Evolutionary conservation across 2,797 vertebrate genomes (phyloP), one percentile per base, ranked within the genome.

Genomic region (Leucoraja ocellata): DNA sequence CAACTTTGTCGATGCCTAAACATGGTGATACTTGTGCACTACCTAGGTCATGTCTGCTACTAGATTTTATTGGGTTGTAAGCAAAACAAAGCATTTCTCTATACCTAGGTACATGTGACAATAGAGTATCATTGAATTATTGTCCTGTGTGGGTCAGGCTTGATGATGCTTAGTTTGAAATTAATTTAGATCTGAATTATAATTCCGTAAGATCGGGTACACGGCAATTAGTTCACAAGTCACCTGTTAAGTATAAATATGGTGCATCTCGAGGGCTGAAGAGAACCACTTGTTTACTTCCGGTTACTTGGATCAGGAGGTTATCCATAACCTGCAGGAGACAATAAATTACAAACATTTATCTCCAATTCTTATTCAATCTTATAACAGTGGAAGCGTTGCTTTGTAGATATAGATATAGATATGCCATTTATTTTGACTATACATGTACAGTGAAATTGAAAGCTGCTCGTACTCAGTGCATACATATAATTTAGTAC

Each of bases 271-370:
- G 97, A 94, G 98, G 98, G 95, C 97, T 98, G 94, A 97, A 99
- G 7, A 99, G 95, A 86, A 97, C 95, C 93, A 99, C 97, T 94
- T 97, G 95, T 95, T 99, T 99, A 94, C 76, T 98, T 58, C 99
- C 98, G 0, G 96, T 98, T 94, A 99, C 97, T 96, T 99, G 99
- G 95, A 98, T 98, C 96, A 99, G 96, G 95, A 99, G 96, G 95
- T 99, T 99, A 95, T 99, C 98, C 98, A 99, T 99, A 95, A 99
- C 98, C 99, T 99, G 94, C 36, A 36, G 73, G 23, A 91, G 73
- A 93, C 25, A 88, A 77, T 74, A 74, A n/a, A 28, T 84, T 61
- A 25, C 25, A 91, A 71, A 90, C 6, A 90, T 46, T 91, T 73
- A 73, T 91, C 73, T 71, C 9, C 36, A 25, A 14, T 84, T 28